Evolutionary conservation across 2,113 vertebrate species (phyloP).

Genomic region (Paradoxurus hermaphroditus): DNA sequence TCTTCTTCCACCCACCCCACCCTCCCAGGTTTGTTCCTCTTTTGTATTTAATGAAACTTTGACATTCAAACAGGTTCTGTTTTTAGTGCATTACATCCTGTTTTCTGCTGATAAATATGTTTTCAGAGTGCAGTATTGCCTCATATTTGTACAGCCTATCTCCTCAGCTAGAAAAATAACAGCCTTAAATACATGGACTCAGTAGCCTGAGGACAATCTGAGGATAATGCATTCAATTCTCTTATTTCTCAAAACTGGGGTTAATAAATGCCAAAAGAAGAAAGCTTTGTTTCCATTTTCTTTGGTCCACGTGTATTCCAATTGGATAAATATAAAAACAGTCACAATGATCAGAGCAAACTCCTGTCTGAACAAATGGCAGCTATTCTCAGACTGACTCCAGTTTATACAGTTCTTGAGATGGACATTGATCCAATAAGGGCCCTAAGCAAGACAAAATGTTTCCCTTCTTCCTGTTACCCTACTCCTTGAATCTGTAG

Average conservation of each 20-base stretch:
- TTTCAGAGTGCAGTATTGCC: background rate
- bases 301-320: background rate
- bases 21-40: conserved; percentile 55
- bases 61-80: conserved; percentile 15
- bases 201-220: background rate
- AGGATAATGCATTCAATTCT: background rate
- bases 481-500: background rate
- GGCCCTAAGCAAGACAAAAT: background rate
- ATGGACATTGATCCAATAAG: background rate
- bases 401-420: background rate
- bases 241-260: background rate
- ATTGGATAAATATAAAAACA: background rate
- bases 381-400: background rate
- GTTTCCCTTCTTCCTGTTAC: background rate
- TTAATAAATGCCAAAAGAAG: background rate
- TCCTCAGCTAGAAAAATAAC: background rate
- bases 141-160: background rate
- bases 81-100: conserved; percentile 24
- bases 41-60: background rate
- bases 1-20: background rate
- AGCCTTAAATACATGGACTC: background rate
- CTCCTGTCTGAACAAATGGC: background rate
- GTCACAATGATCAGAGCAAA: background rate
- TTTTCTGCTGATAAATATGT: conserved; percentile 31
- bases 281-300: background rate